Percentiles rank a stretch among this genome's conserved stretches.
Conservation (phyloP, 2,888 invertebrate genomes). For the Baccha elongata region DNA sequence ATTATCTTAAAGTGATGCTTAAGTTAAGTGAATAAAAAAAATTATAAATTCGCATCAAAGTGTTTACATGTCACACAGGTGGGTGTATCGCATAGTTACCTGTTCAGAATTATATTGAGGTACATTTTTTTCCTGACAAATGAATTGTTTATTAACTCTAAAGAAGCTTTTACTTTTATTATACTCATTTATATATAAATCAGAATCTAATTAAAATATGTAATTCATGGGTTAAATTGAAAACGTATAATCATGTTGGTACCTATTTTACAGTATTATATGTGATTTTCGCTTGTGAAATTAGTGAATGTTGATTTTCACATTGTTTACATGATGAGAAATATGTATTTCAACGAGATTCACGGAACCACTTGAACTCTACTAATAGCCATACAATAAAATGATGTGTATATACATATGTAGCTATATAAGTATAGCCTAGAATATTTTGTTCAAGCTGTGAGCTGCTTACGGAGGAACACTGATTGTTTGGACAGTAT, state of each 20-base stretch:
- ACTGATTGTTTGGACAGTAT: slow-evolving; percentile 66
- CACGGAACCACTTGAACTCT: slow-evolving; percentile 43
- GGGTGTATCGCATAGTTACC: slow-evolving; percentile 46
- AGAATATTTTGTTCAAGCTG: slow-evolving; percentile 35
- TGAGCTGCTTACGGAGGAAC: slow-evolving; percentile 30
- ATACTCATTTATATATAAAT: slow-evolving; percentile 58
- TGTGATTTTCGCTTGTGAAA: slow-evolving; percentile 44
- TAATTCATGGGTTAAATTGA: no score
- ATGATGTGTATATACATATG: no score
- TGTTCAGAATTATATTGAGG: background rate
- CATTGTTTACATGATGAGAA: slow-evolving; percentile 61
- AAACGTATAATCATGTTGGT: background rate
- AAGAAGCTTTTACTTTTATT: slow-evolving; percentile 67
- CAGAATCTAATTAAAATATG: slow-evolving; percentile 30
- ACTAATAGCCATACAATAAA: background rate
- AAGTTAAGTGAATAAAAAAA: slow-evolving; percentile 27
- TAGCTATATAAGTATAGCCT: slow-evolving; percentile 1
- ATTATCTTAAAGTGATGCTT: slow-evolving; percentile 39
- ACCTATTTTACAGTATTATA: background rate
- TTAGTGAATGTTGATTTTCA: slow-evolving; percentile 34
- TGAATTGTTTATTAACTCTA: slow-evolving; percentile 56
- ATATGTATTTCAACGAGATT: slow-evolving; percentile 45
- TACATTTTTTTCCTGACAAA: background rate
- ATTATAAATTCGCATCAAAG: slow-evolving; percentile 5
- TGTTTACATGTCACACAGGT: slow-evolving; percentile 66